Conservation (phyloP, 1,140 invertebrate genomes). For the Pararge aegeria region DNA sequence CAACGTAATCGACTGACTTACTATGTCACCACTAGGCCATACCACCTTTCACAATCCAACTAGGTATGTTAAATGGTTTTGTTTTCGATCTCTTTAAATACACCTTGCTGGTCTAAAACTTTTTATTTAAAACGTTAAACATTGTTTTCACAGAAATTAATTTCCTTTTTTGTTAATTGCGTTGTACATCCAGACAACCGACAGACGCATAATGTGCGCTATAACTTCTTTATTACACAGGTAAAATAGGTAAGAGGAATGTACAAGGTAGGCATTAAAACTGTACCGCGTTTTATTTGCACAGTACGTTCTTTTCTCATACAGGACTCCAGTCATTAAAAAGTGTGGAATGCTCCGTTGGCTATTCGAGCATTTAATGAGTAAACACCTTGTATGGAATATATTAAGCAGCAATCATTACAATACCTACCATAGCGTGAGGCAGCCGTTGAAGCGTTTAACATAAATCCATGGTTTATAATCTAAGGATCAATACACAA, state of each 20-base stretch:
- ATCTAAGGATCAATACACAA: background rate
- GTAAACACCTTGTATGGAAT: constrained; percentile 18
- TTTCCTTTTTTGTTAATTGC: too few relatives aligned
- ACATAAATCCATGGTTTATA: constrained; percentile 10
- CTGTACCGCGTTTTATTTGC: background rate
- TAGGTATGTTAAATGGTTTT: too few relatives aligned
- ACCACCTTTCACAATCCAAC: too few relatives aligned
- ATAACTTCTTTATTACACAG: too few relatives aligned
- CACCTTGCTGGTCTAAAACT: too few relatives aligned
- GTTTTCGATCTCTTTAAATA: too few relatives aligned
- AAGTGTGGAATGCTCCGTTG: constrained; percentile 16
- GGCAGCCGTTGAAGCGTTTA: constrained; percentile 9
- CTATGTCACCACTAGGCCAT: too few relatives aligned
- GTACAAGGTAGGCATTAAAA: background rate
- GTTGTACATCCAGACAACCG: too few relatives aligned
- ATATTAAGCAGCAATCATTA: constrained; percentile 9
- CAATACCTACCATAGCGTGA: constrained; percentile 2
- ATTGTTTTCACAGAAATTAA: too few relatives aligned
- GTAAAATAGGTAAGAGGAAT: background rate
- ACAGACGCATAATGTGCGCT: too few relatives aligned
- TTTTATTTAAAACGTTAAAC: too few relatives aligned
- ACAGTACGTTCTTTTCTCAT: background rate
- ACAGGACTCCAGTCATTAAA: constrained; percentile 8
- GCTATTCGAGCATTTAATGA: constrained; percentile 18
- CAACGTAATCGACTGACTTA: too few relatives aligned